A percentile compares a stretch with the other conserved stretches of the same genome.
Evolutionary conservation across 2,113 vertebrate genomes (phyloP).

Genomic region (Empidonax traillii): DNA sequence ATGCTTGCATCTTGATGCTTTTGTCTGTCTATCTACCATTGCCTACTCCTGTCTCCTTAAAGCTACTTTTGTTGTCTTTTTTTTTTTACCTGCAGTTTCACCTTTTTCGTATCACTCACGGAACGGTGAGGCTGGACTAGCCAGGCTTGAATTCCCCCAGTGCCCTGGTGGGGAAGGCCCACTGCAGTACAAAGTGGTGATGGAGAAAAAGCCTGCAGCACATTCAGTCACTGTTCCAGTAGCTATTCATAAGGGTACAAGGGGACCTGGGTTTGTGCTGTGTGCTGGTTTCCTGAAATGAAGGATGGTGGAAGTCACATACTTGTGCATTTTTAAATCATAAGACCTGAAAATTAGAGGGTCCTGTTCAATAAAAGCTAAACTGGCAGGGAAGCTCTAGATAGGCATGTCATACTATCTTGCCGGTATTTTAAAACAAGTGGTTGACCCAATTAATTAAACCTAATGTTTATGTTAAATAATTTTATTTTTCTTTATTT

Average conservation of each 20-base stretch:
- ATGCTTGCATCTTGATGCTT: background rate
- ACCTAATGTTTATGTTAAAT: background rate
- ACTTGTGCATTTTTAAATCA: background rate
- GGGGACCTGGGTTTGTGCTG: background rate
- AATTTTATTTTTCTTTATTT: background rate
- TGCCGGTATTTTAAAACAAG: background rate
- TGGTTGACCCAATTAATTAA: background rate
- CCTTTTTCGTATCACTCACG: background rate
- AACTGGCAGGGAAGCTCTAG: background rate
- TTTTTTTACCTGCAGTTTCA: background rate
- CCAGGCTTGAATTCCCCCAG: rapidly evolving
- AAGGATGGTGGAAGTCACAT: background rate
- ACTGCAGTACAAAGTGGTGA: background rate
- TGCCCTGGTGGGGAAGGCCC: background rate
- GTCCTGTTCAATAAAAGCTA: background rate
- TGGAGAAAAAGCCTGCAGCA: background rate
- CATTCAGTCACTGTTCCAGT: background rate
- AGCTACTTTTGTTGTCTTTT: background rate
- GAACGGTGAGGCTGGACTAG: background rate
- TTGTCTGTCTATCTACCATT: background rate
- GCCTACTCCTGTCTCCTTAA: background rate
- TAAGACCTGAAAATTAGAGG: background rate
- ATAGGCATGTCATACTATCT: background rate
- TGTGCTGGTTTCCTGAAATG: background rate
- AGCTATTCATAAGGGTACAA: background rate